Evolutionary conservation across 2,797 vertebrate species (phyloP), one percentile per base, ranked within the genome.

Genomic region (Pipistrellus nathusii): DNA sequence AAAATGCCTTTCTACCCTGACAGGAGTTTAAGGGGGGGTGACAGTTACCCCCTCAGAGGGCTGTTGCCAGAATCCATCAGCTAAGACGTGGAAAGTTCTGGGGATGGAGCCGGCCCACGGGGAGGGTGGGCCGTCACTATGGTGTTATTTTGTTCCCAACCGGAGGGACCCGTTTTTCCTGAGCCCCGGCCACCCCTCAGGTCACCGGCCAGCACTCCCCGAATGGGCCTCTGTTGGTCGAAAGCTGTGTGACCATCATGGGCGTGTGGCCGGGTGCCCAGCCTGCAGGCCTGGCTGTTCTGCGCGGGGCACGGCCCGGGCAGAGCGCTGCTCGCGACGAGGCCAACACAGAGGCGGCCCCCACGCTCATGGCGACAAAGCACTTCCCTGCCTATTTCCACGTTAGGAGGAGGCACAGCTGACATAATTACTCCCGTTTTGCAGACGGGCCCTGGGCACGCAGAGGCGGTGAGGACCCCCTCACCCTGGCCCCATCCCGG

Each of bases 41-140:
- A n/a, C 0, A 44, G 73, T 12, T 30, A 32, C 44, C 35, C 44
- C 44, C 48, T 53, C 20, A 1, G 3, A 30, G 15, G 44, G 76
- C 0, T 9, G 27, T 13, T 1, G 0, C 10, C n/a, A 21, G 6
- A 13, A 17, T 21, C 32, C 10, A 5, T 32, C 20, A 8, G 12
- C 51, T 17, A 48, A 35, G 5, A 41, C 48, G 2, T 1, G 7
- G 71, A 55, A 48, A 71, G 44, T 44, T 12, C 85, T 77, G 9
- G 41, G 25, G 55, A 0, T 32, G 1, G 46, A 9, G 38, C 25
- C 30, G 4, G 14, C 38, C 6, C 5, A 0, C 0, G 5, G 25
- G 0, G n/a, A 4, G 8, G 1, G 2, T 73, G 1, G 17, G 12
- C 41, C 17, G 0, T 41, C 7, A 4, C 44, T 14, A 1, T 3